These are phyloP conservation scores for Atractosteus spatula DNA, from an alignment of 2,113 vertebrate genomes.

Conservation along the genomic window DNA sequence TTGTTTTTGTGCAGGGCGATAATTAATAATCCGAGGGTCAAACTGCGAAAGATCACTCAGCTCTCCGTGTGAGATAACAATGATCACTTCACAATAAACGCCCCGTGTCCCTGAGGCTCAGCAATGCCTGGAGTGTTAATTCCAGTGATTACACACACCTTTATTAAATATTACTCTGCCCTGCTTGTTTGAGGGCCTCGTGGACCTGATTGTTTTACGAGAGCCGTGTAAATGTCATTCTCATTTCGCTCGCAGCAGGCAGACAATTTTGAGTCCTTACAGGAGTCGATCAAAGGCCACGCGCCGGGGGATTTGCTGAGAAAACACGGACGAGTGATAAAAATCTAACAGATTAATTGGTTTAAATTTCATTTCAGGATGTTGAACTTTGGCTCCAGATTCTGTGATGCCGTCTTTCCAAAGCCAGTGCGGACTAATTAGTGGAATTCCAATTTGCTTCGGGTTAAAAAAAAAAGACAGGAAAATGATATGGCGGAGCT, in stretches of 20 bases:
- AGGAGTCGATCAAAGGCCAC: slow-evolving; percentile 93
- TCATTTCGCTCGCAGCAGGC: slow-evolving; percentile 83
- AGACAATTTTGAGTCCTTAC: slow-evolving; percentile 79
- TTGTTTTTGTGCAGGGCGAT: slow-evolving; percentile 15
- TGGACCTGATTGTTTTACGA: slow-evolving; percentile 96
- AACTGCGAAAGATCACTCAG: slow-evolving; percentile 81
- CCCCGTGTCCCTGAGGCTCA: slow-evolving; percentile 84
- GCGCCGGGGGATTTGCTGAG: slow-evolving; percentile 91
- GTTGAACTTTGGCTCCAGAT: slow-evolving; percentile 80
- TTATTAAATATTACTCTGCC: slow-evolving; percentile 99
- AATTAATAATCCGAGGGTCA: slow-evolving; percentile 67
- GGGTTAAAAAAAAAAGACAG: slow-evolving; percentile 34
- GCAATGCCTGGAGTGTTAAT: slow-evolving; percentile 92
- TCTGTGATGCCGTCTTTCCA: slow-evolving; percentile 62
- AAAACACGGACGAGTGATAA: slow-evolving; percentile 92
- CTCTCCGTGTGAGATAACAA: slow-evolving; percentile 81
- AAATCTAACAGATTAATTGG: slow-evolving; percentile 96
- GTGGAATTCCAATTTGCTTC: slow-evolving; percentile 73
- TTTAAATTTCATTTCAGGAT: slow-evolving; percentile 84
- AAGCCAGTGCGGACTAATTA: slow-evolving; percentile 68
- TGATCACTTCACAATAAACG: slow-evolving; percentile 85
- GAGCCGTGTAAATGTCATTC: slow-evolving; percentile 97
- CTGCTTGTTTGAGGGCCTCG: slow-evolving; percentile 83
- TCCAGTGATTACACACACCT: slow-evolving; percentile 89
- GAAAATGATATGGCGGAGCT: slow-evolving; percentile 4